Evolutionary conservation across 2,797 vertebrate species (phyloP).

Genomic region (Heliangelus exortis): DNA sequence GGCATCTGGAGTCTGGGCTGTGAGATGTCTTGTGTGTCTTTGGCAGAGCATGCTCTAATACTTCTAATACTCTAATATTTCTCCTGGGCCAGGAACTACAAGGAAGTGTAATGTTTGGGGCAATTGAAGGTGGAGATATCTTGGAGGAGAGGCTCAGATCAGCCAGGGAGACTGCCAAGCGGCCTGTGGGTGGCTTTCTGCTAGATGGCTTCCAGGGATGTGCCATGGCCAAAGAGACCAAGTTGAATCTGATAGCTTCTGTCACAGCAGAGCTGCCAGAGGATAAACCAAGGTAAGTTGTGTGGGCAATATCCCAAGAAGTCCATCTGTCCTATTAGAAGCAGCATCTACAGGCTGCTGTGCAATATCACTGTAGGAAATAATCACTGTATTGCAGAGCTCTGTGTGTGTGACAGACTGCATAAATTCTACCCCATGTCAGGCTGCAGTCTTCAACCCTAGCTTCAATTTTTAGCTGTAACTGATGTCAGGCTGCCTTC

Average conservation of each 20-base stretch:
- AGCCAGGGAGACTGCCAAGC: conserved; percentile 92
- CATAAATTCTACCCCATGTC: neutral
- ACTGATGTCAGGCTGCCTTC: neutral
- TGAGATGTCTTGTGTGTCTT: neutral
- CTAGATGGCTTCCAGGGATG: conserved; percentile 90
- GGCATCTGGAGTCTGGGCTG: neutral
- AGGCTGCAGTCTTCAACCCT: neutral
- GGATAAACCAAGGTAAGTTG: conserved; percentile 91
- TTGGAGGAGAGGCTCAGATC: conserved; percentile 92
- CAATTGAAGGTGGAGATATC: conserved; percentile 92
- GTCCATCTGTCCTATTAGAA: neutral
- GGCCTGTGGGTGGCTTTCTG: conserved; percentile 93
- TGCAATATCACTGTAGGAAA: neutral
- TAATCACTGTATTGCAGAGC: neutral
- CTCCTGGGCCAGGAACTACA: conserved; percentile 84
- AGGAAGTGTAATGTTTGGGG: conserved; percentile 87
- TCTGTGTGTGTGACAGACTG: neutral
- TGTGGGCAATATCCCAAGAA: neutral
- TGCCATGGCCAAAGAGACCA: conserved; percentile 81
- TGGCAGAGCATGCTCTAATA: conserved; percentile 2
- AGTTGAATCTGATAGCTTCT: conserved; percentile 85
- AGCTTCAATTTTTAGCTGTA: neutral
- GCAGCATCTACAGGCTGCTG: neutral
- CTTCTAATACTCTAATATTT: neutral
- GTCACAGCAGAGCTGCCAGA: conserved; percentile 89